These are phyloP conservation scores for Channa maculata DNA, from an alignment of 2,113 vertebrate genomes.

Conservation along the genomic window DNA sequence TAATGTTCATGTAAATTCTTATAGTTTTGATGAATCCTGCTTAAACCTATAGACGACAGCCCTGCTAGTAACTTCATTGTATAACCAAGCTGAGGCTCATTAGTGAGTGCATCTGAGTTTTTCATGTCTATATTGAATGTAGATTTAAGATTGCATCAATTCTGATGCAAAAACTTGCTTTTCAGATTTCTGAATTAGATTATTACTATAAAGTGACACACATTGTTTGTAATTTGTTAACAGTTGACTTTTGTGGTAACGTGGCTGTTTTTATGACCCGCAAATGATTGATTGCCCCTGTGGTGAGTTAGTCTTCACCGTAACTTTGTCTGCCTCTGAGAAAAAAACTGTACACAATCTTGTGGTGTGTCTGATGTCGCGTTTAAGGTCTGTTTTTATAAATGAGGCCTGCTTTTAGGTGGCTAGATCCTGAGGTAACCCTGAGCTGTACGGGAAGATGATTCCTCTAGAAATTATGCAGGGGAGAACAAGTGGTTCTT, in stretches of 20 bases:
- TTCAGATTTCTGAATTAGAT: neutral
- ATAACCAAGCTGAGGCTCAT: neutral
- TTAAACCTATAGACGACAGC: neutral
- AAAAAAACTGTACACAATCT: slow-evolving; percentile 23
- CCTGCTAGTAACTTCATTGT: too few relatives aligned
- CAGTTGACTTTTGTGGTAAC: slow-evolving; percentile 18
- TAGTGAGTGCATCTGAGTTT: neutral
- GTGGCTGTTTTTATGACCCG: slow-evolving; percentile 5
- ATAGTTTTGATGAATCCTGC: neutral
- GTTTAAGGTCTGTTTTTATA: slow-evolving; percentile 43
- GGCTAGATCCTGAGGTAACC: slow-evolving; percentile 58
- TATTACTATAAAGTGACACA: neutral
- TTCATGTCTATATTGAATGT: neutral
- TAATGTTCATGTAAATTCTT: neutral
- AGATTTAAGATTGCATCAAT: slow-evolving; percentile 13
- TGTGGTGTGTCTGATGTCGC: slow-evolving; percentile 52
- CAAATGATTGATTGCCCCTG: slow-evolving; percentile 15
- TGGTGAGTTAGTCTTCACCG: slow-evolving; percentile 19
- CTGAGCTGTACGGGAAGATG: slow-evolving; percentile 48
- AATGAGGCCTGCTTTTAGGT: slow-evolving; percentile 54
- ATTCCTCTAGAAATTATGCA: slow-evolving; percentile 53
- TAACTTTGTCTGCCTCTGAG: slow-evolving; percentile 5
- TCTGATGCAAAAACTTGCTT: neutral
- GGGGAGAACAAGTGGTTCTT: slow-evolving; percentile 83
- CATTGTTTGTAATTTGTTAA: neutral